Percentiles rank a stretch among this genome's conserved stretches.
phyloP scores from a whole-genome alignment of 2,797 vertebrate genomes.

The Manis pentadactyla region DNA sequence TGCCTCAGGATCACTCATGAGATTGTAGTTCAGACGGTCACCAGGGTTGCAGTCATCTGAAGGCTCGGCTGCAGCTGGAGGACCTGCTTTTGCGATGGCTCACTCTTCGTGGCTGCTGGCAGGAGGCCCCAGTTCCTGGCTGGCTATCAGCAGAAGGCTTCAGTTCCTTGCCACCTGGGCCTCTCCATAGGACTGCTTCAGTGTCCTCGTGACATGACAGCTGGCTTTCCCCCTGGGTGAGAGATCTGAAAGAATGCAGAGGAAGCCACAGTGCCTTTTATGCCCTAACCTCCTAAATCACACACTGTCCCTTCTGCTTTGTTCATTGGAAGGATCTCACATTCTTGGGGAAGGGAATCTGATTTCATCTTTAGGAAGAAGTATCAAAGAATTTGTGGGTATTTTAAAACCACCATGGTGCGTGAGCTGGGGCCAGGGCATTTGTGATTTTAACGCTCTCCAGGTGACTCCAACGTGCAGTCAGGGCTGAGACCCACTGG shows the following conservation, averaged over 20 bases:
- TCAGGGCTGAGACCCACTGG: neutral
- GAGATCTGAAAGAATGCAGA: neutral
- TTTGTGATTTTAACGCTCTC: neutral
- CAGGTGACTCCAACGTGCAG: neutral
- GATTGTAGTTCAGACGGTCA: neutral
- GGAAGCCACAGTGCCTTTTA: neutral
- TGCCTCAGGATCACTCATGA: neutral
- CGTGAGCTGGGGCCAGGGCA: neutral
- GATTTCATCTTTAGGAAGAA: neutral
- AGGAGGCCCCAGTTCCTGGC: neutral
- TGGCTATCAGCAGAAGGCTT: neutral
- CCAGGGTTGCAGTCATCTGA: neutral
- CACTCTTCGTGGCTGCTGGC: neutral
- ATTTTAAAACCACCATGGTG: neutral
- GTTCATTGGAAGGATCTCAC: neutral
- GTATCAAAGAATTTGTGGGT: neutral
- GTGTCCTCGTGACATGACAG: neutral
- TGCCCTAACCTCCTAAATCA: neutral
- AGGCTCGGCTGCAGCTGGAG: neutral
- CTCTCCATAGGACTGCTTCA: neutral
- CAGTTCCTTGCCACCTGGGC: neutral
- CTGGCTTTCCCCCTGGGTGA: neutral
- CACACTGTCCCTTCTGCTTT: neutral
- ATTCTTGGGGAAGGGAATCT: neutral
- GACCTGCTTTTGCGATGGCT: accelerated